phyloP scores from a whole-genome alignment of 1,140 invertebrate species.

The Drosophila subpulchrella region DNA sequence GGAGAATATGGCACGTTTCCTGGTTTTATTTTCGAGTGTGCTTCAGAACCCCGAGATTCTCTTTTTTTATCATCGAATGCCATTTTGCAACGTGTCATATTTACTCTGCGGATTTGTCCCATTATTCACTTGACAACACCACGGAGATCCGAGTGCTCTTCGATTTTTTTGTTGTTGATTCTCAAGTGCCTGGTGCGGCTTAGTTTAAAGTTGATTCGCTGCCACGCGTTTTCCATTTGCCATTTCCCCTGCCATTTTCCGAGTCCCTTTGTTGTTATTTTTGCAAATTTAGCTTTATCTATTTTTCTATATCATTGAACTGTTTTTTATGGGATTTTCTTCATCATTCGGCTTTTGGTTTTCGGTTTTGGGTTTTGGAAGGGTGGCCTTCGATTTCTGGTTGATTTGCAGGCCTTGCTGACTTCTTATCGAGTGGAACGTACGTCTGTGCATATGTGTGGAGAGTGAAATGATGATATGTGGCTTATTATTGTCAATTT shows the following conservation, averaged over 20 bases:
- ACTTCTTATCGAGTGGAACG: constrained; percentile 55
- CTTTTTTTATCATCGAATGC: constrained; percentile 76
- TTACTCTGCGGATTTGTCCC: constrained; percentile 78
- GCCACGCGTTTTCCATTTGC: constrained; percentile 58
- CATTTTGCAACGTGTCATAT: constrained; percentile 81
- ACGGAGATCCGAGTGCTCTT: constrained; percentile 29
- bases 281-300: constrained; percentile 76
- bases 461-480: constrained; percentile 51
- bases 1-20: not conserved
- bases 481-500: constrained; percentile 63
- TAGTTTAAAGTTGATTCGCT: constrained; percentile 75
- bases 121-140: constrained; percentile 79
- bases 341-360: constrained; percentile 36
- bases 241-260: constrained; percentile 28
- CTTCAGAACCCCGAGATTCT: not conserved
- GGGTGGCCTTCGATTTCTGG: constrained; percentile 51
- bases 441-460: constrained; percentile 45
- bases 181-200: constrained; percentile 76
- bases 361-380: constrained; percentile 11
- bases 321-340: constrained; percentile 74
- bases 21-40: constrained; percentile 12
- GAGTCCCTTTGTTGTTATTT: constrained; percentile 39
- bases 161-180: constrained; percentile 20
- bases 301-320: constrained; percentile 77
- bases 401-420: constrained; percentile 58